These are phyloP conservation scores for Danaus chrysippus DNA, from an alignment of 2,888 invertebrate species.

Conservation along the genomic window DNA sequence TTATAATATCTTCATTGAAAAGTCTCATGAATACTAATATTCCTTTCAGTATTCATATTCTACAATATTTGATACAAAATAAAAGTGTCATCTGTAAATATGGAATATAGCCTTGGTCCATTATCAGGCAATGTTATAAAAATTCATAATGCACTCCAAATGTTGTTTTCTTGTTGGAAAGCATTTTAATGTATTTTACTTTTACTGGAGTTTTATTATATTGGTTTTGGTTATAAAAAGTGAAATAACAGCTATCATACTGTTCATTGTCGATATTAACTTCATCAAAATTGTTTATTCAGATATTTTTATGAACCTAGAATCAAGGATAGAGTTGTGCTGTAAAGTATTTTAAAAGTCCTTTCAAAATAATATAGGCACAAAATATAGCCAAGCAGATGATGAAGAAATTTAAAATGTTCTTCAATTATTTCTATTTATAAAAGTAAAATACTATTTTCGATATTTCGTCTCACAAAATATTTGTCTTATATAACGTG, in stretches of 20 bases:
- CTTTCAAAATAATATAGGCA: too few species aligned
- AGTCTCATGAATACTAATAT: too few species aligned
- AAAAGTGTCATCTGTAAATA: neutral
- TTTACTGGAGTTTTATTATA: neutral
- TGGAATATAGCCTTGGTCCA: neutral
- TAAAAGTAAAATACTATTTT: constrained; percentile 6
- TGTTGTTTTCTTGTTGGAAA: constrained; percentile 26
- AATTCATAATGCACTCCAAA: constrained; percentile 27
- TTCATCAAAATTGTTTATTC: too few species aligned
- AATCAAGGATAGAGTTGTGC: too few species aligned
- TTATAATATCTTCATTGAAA: too few species aligned
- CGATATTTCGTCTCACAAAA: neutral
- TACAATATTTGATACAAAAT: constrained; percentile 1
- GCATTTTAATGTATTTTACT: neutral
- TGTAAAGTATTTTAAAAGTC: too few species aligned
- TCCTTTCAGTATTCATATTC: neutral
- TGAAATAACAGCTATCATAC: too few species aligned
- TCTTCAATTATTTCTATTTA: too few species aligned
- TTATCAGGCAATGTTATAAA: constrained; percentile 17
- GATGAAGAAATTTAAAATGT: too few species aligned
- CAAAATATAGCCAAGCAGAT: too few species aligned
- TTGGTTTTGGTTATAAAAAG: neutral
- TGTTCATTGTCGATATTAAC: too few species aligned
- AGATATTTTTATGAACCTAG: too few species aligned
- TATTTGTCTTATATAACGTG: neutral